phyloP scores from a whole-genome alignment of 2,888 invertebrate genomes.

The Stomorhina lunata region DNA sequence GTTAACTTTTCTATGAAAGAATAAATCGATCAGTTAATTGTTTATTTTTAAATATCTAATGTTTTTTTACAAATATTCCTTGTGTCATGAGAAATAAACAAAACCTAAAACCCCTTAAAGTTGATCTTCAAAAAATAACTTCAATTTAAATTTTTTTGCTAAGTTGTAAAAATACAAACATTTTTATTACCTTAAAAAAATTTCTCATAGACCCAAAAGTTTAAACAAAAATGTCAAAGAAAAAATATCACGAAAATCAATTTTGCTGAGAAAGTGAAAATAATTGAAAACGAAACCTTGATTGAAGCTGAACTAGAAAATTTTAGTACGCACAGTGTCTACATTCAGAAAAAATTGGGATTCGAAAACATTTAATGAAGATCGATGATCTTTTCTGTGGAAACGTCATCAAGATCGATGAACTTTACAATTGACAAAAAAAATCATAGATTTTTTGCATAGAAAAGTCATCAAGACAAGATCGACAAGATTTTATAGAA shows the following conservation, averaged over 20 bases:
- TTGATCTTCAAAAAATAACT: conserved; percentile 6
- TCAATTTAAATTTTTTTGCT: conserved; percentile 10
- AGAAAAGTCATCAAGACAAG: too few species aligned
- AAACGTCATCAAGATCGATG: too few species aligned
- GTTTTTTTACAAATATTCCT: conserved; percentile 17
- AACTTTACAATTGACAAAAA: too few species aligned
- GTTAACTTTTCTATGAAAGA: too few species aligned
- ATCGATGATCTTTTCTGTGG: too few species aligned
- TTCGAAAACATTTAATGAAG: background rate
- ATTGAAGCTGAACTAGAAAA: background rate
- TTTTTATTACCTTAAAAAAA: background rate
- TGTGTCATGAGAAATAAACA: conserved; percentile 42
- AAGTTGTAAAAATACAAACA: background rate
- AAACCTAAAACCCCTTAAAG: conserved; percentile 15
- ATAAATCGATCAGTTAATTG: too few species aligned
- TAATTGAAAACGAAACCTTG: conserved; percentile 2
- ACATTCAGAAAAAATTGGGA: background rate
- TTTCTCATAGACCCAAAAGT: conserved; percentile 16
- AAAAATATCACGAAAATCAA: background rate
- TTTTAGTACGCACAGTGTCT: background rate
- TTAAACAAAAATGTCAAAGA: background rate
- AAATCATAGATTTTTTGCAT: too few species aligned
- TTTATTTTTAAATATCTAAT: background rate
- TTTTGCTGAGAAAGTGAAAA: conserved; percentile 29
- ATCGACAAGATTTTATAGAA: too few species aligned